A percentile compares a stretch with the other conserved stretches of the same genome.
Evolutionary conservation across 1,140 invertebrate genomes (phyloP).

Genomic region (Pachypeltis micranthus): DNA sequence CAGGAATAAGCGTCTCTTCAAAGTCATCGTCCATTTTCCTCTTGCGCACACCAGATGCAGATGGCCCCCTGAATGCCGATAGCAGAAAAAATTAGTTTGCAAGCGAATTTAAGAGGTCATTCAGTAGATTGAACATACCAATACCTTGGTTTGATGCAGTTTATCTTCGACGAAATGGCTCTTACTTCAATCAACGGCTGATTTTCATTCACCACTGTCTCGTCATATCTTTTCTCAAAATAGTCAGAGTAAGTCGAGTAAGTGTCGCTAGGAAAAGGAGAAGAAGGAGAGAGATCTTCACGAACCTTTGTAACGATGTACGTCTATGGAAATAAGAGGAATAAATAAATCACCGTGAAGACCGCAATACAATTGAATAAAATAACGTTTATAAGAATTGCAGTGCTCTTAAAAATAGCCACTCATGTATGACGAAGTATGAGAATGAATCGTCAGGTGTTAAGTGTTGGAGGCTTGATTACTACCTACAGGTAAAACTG

Average conservation of each 20-base stretch:
- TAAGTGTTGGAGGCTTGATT: no score
- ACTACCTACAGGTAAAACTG: neutral
- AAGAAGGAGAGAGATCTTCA: slow-evolving; percentile 61
- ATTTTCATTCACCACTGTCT: slow-evolving; percentile 50
- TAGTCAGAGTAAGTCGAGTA: slow-evolving; percentile 69
- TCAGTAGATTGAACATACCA: slow-evolving; percentile 19
- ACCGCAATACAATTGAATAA: neutral
- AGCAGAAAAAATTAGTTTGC: no score
- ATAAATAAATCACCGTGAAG: slow-evolving; percentile 21
- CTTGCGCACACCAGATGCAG: slow-evolving; percentile 12
- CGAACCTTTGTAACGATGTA: slow-evolving; percentile 81
- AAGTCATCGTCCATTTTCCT: slow-evolving; percentile 44
- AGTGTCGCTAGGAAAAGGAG: slow-evolving; percentile 64
- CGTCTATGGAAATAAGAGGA: slow-evolving; percentile 34
- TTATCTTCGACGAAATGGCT: slow-evolving; percentile 61
- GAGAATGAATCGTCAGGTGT: neutral
- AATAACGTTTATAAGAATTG: slow-evolving; percentile 3
- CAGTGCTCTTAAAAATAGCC: neutral
- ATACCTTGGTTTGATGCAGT: slow-evolving; percentile 59
- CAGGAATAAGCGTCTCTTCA: slow-evolving; percentile 76
- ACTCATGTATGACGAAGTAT: neutral
- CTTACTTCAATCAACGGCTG: slow-evolving; percentile 87
- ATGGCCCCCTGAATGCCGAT: neutral
- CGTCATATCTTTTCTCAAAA: slow-evolving; percentile 61
- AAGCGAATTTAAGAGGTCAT: neutral